These are phyloP conservation scores for Megathymus violae DNA, from an alignment of 1,140 invertebrate genomes.

Conservation along the genomic window DNA sequence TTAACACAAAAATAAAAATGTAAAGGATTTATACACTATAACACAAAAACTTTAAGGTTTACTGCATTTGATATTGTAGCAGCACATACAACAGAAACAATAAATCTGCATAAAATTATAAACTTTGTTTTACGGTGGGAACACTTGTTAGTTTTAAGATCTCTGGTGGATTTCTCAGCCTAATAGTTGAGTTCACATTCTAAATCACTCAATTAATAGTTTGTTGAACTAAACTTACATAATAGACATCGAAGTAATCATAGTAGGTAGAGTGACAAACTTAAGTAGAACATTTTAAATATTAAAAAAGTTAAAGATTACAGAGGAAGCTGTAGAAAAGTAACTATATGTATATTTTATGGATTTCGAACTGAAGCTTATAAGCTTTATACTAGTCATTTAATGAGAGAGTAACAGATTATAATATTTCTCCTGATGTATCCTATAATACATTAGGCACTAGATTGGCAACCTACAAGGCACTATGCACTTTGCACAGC, in stretches of 20 bases:
- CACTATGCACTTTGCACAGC: constrained; percentile 84
- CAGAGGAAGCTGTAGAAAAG: constrained; percentile 17
- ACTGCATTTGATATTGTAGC: constrained; percentile 31
- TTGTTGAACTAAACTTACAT: constrained; percentile 33
- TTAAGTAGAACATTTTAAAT: constrained; percentile 22
- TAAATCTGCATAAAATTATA: constrained; percentile 63
- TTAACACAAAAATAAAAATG: constrained; percentile 52
- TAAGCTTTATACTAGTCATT: constrained; percentile 42
- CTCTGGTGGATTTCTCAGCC: constrained; percentile 73
- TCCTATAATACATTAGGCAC: constrained; percentile 83
- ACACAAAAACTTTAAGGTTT: constrained; percentile 45
- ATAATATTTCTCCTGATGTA: constrained; percentile 68
- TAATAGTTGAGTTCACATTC: constrained; percentile 47
- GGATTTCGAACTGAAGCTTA: constrained; percentile 34
- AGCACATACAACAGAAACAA: constrained; percentile 51
- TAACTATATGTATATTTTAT: constrained; percentile 16
- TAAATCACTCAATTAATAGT: constrained; percentile 38
- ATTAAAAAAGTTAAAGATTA: constrained; percentile 11
- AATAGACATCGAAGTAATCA: constrained; percentile 45
- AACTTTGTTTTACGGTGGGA: constrained; percentile 79
- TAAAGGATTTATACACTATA: constrained; percentile 47
- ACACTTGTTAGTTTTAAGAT: constrained; percentile 72
- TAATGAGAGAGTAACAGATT: constrained; percentile 57
- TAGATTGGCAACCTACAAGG: constrained; percentile 85
- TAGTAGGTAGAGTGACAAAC: constrained; percentile 29